Evolutionary conservation across 2,797 vertebrate genomes (phyloP), one percentile per base, ranked within the genome.

Genomic region (Rhinella marina): DNA sequence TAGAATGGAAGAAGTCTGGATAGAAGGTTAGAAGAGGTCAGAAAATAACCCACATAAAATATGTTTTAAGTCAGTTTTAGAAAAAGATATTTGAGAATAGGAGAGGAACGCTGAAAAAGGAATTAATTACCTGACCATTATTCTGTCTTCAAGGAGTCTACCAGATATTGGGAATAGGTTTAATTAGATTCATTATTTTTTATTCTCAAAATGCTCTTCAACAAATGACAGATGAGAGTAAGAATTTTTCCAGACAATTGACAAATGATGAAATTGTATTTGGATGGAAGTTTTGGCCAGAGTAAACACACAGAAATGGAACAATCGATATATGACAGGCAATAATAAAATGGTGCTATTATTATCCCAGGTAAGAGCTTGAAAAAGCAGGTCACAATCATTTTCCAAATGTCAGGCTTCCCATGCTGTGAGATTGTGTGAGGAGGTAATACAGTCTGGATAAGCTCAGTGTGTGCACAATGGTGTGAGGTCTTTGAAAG

Each of bases 351-450:
- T 14, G n/a, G 23, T 62, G 57, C 72, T 62, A 64, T 77, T 85
- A 85, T 77, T 76, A 76, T 85, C 72, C 32, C 16, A 62, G 57
- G 72, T 48, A 62, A 61, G 21, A 84, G 68, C 56, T 91, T 87
- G 83, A 86, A 91, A 90, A 88, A 90, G 88, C 66, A 88, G 88
- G 70, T 61, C 72, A 76, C 56, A 48, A 50, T 76, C 54, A 84
- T 84, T 62, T 84, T 84, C 29, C 27, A 62, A 84, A 76, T 76
- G 70, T 84, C 83, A 84, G 70, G 50, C 56, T 62, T 76, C 57
- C 57, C 32, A 41, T 76, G 29, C 32, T 76, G 72, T 50, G 54
- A 85, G 83, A 85, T 76, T 76, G 57, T 85, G 56, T 27, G 64
- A 70, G 72, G 73, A 88, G 85, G 77, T 87, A 89, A 87, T 1